These are phyloP conservation scores for Corynorhinus townsendii DNA, from an alignment of 2,113 vertebrate genomes.

Conservation along the genomic window DNA sequence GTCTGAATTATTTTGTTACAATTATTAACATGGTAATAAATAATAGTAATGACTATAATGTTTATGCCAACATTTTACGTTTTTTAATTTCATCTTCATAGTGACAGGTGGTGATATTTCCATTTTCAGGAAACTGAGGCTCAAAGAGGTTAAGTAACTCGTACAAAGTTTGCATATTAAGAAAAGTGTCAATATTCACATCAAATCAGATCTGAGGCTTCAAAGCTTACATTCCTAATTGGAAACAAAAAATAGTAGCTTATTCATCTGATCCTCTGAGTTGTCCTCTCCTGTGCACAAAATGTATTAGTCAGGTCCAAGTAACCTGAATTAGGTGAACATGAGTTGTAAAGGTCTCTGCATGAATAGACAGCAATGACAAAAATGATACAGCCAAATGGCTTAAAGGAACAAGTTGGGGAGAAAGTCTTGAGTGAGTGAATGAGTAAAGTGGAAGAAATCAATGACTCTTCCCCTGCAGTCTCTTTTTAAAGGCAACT, in stretches of 20 bases:
- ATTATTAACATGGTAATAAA: conserved; percentile 18
- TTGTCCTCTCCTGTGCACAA: neutral
- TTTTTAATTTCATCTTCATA: conserved; percentile 38
- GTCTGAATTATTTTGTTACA: neutral
- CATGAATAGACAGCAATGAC: neutral
- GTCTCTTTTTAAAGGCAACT: neutral
- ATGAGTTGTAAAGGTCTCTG: neutral
- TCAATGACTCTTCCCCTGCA: neutral
- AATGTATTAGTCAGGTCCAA: neutral
- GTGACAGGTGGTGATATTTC: conserved; percentile 36
- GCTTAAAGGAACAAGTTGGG: neutral
- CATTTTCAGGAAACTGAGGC: conserved; percentile 37
- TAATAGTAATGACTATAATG: conserved; percentile 1
- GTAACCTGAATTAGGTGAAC: conserved; percentile 10
- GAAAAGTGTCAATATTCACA: conserved; percentile 33
- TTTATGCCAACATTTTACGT: neutral
- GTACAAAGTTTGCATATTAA: conserved; percentile 13
- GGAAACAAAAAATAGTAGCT: neutral
- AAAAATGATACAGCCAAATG: neutral
- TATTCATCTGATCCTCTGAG: neutral
- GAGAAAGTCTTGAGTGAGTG: neutral
- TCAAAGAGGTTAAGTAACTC: conserved; percentile 43
- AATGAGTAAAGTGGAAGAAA: neutral
- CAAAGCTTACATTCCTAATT: conserved; percentile 13
- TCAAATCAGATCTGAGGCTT: conserved; percentile 35